Evolutionary conservation across 2,888 invertebrate species (phyloP).

Genomic region (Drosophila recens): DNA sequence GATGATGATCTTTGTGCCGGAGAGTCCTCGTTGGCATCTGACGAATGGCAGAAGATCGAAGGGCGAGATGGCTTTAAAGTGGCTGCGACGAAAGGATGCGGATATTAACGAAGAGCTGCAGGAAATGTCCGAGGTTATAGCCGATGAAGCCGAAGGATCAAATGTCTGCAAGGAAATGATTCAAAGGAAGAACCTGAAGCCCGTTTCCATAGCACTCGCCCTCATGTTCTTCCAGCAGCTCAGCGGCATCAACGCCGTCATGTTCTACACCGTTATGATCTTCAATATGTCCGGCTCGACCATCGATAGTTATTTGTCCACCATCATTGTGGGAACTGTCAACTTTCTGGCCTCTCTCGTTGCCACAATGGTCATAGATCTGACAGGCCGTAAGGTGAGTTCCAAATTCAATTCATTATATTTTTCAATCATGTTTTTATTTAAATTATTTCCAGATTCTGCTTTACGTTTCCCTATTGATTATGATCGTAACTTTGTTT

Average conservation of each 20-base stretch:
- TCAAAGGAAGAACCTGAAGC: slow-evolving; percentile 87
- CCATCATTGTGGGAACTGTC: slow-evolving; percentile 91
- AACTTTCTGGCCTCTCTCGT: slow-evolving; percentile 88
- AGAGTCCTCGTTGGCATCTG: slow-evolving; percentile 90
- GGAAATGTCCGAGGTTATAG: slow-evolving; percentile 73
- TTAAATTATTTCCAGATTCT: slow-evolving; percentile 80
- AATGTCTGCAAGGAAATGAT: slow-evolving; percentile 74
- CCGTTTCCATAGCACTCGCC: slow-evolving; percentile 89
- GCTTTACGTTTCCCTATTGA: slow-evolving; percentile 88
- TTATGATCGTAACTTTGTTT: slow-evolving; percentile 89
- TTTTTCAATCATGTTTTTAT: not conserved
- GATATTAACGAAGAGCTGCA: slow-evolving; percentile 87
- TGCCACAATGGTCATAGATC: slow-evolving; percentile 90
- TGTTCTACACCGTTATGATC: slow-evolving; percentile 90
- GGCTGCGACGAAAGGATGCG: slow-evolving; percentile 89
- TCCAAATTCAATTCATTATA: not conserved
- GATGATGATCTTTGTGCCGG: slow-evolving; percentile 92
- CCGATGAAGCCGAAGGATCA: slow-evolving; percentile 83
- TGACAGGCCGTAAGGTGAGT: slow-evolving; percentile 88
- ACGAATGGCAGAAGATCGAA: slow-evolving; percentile 86
- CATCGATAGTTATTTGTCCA: slow-evolving; percentile 87
- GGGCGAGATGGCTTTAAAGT: slow-evolving; percentile 88
- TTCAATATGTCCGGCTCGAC: slow-evolving; percentile 86
- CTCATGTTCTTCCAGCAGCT: slow-evolving; percentile 95
- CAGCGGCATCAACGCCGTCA: slow-evolving; percentile 91